phyloP scores from a whole-genome alignment of 2,888 invertebrate species.

The Aplocera efformata region DNA sequence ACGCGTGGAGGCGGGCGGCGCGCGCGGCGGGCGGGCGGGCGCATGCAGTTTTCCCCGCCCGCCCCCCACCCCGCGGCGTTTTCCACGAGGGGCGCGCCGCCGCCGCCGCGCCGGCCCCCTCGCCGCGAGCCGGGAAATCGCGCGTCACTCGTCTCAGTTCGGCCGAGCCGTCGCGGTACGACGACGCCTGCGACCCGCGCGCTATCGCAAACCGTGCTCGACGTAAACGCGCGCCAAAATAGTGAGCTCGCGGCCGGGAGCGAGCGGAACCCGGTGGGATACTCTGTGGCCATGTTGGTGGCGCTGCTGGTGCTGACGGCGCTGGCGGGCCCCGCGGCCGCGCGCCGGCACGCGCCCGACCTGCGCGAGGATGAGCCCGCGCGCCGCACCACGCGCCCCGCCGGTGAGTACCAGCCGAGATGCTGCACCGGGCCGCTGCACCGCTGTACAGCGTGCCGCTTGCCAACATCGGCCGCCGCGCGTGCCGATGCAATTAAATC shows the following conservation, averaged over 20 bases:
- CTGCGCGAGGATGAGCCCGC: conserved; percentile 84
- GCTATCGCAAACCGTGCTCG: conserved; percentile 53
- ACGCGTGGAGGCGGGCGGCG: conserved; percentile 33
- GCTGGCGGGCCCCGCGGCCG: conserved; percentile 44
- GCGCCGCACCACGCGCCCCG: conserved; percentile 82
- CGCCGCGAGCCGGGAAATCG: conserved; percentile 73
- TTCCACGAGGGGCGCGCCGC: conserved; percentile 73
- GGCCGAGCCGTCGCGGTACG: conserved; percentile 70
- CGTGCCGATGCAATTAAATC: conserved; percentile 44
- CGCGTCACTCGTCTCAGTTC: conserved; percentile 71
- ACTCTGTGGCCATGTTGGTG: conserved; percentile 62
- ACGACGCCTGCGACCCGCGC: conserved; percentile 63
- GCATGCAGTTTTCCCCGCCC: conserved; percentile 72
- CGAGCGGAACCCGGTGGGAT: conserved; percentile 47
- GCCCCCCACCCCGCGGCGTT: conserved; percentile 63
- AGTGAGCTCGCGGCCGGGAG: conserved; percentile 75
- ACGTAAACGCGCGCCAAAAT: conserved; percentile 63
- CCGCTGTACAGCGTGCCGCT: conserved; percentile 30
- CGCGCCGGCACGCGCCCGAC: conserved; percentile 82
- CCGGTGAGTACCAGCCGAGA: conserved; percentile 80
- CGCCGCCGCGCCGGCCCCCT: conserved; percentile 69
- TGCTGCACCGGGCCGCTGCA: conserved; percentile 67
- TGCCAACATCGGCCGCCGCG: conserved; percentile 28
- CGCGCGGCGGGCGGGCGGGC: conserved; percentile 45
- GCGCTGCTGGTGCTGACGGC: conserved; percentile 64